Evolutionary conservation across 2,888 invertebrate species (phyloP).

Genomic region (Kryphioiulus occultus): DNA sequence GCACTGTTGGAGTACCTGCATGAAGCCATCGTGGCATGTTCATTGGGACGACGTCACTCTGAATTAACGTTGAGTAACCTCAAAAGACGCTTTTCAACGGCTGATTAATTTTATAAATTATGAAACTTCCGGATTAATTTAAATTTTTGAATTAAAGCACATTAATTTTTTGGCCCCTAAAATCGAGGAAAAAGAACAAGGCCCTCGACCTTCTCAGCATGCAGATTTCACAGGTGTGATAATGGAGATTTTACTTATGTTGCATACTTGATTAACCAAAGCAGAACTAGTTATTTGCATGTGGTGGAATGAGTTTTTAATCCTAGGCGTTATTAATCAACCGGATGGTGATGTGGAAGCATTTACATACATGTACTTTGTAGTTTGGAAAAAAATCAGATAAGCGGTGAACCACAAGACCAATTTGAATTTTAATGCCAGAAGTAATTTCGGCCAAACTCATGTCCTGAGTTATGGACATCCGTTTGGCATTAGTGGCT

Average conservation of each 20-base stretch:
- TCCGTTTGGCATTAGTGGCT: no score
- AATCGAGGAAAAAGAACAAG: neutral
- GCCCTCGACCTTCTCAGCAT: neutral
- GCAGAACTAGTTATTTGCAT: neutral
- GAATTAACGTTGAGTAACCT: no score
- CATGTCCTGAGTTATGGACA: no score
- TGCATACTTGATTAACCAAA: neutral
- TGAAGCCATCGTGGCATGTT: no score
- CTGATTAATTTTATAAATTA: neutral
- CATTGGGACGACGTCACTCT: no score
- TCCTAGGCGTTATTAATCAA: neutral
- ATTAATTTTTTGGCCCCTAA: neutral
- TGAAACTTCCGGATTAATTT: conserved; percentile 1
- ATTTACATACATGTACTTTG: neutral
- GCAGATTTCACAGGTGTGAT: neutral
- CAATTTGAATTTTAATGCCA: no score
- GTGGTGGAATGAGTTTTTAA: neutral
- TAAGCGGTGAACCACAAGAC: neutral
- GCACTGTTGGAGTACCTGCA: no score
- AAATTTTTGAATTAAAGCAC: neutral
- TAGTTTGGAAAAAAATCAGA: neutral
- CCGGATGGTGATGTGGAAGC: neutral
- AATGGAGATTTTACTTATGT: neutral
- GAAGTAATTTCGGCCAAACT: no score
- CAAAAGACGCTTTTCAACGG: neutral